Percentiles rank a stretch among this genome's conserved stretches.
Conservation (phyloP, 2,113 vertebrate species). For the Mandrillus leucophaeus region DNA sequence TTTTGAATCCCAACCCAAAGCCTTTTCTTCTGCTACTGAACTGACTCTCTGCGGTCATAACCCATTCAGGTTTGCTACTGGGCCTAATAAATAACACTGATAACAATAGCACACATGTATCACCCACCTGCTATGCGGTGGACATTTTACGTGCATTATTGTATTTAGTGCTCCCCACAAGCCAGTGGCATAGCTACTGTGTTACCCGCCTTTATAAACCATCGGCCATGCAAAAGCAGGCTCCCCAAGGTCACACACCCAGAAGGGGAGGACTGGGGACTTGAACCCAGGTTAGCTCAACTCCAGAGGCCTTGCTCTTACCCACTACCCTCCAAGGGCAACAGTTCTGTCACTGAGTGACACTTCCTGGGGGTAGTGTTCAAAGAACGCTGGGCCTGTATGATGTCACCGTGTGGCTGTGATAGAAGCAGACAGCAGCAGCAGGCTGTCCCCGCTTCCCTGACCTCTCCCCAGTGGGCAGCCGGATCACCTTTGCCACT, state of each 20-base stretch:
- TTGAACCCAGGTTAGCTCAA: neutral
- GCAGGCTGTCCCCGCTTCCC: conserved; percentile 35
- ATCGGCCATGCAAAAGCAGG: neutral
- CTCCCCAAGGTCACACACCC: neutral
- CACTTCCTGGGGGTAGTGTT: conserved; percentile 62
- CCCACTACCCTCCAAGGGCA: neutral
- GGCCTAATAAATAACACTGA: neutral
- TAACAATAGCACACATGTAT: accelerated
- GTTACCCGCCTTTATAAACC: neutral
- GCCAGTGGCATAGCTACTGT: neutral
- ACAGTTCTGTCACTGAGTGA: conserved; percentile 16
- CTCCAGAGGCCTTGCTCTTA: neutral
- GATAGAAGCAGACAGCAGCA: conserved; percentile 58
- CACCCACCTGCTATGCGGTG: neutral
- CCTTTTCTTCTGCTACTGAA: neutral
- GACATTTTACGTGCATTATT: neutral
- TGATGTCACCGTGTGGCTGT: conserved; percentile 51
- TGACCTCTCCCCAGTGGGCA: conserved; percentile 61
- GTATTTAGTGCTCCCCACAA: neutral
- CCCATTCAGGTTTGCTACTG: neutral
- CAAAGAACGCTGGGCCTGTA: conserved; percentile 56
- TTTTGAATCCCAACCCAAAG: neutral
- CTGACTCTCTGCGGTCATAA: neutral
- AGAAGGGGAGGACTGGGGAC: neutral
- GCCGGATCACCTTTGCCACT: neutral